Evolutionary conservation across 2,797 vertebrate genomes (phyloP).

Genomic region (Crax fasciolata): DNA sequence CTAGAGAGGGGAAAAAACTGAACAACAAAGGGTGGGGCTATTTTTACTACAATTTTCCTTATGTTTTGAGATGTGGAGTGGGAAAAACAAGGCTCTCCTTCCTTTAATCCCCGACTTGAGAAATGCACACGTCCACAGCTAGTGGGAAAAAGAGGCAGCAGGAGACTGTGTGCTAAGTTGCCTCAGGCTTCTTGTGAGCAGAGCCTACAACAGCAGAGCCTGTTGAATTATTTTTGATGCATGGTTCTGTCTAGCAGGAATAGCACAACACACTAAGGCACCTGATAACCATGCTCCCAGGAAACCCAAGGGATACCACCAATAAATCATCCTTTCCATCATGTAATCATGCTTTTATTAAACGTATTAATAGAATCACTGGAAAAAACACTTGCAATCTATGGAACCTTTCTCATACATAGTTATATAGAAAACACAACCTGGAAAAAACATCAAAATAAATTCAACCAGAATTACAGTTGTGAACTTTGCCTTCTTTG

Average conservation of each 20-base stretch:
- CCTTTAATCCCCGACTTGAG: slow-evolving; percentile 2
- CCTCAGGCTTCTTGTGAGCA: slow-evolving; percentile 35
- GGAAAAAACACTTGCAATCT: slow-evolving; percentile 3
- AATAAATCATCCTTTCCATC: neutral
- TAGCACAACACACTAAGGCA: neutral
- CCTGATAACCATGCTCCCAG: neutral
- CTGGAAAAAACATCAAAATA: neutral
- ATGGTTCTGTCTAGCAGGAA: slow-evolving; percentile 24
- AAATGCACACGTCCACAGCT: slow-evolving; percentile 2
- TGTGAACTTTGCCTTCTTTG: neutral
- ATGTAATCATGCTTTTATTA: neutral
- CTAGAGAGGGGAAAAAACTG: neutral
- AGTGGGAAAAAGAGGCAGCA: neutral
- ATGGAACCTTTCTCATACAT: neutral
- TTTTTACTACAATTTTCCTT: neutral
- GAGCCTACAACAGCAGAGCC: slow-evolving; percentile 27
- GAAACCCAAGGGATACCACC: slow-evolving; percentile 7
- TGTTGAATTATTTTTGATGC: slow-evolving; percentile 47
- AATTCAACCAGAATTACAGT: neutral
- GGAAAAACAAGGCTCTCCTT: neutral
- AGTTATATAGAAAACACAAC: neutral
- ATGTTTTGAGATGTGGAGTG: neutral
- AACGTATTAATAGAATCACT: neutral
- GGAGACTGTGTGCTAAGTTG: slow-evolving; percentile 48
- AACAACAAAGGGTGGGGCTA: neutral